Evolutionary conservation across 2,113 vertebrate species (phyloP).

Genomic region (Peromyscus maniculatus): DNA sequence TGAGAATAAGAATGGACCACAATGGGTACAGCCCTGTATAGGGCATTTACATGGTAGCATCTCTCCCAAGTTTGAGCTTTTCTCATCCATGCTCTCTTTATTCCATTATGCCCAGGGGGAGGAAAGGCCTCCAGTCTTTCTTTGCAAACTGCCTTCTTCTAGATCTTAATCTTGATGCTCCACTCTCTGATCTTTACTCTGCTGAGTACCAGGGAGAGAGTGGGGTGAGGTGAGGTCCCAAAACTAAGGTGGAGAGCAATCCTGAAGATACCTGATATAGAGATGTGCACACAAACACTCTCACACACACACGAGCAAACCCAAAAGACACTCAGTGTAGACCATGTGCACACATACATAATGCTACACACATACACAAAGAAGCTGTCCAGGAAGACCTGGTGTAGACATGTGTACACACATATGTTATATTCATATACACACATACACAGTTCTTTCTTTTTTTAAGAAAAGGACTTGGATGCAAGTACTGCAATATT

Average conservation of each 20-base stretch:
- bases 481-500: not conserved
- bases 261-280: not conserved
- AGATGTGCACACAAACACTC: too few relatives aligned
- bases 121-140: not conserved
- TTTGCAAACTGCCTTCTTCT: not conserved
- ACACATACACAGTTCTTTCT: not conserved
- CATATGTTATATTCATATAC: not conserved
- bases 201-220: not conserved
- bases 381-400: not conserved
- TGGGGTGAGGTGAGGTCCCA: not conserved
- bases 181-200: not conserved
- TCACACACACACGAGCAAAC: not conserved
- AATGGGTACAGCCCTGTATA: not conserved
- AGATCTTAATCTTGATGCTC: not conserved
- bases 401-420: not conserved
- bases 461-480: not conserved
- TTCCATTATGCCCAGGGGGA: not conserved
- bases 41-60: not conserved
- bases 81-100: not conserved
- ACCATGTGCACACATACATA: not conserved
- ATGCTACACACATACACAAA: not conserved
- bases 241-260: not conserved
- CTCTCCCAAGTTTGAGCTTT: not conserved
- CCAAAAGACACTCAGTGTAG: not conserved
- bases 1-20: not conserved